Evolutionary conservation across 2,888 invertebrate species (phyloP).

Genomic region (Scaptomyza parva): DNA sequence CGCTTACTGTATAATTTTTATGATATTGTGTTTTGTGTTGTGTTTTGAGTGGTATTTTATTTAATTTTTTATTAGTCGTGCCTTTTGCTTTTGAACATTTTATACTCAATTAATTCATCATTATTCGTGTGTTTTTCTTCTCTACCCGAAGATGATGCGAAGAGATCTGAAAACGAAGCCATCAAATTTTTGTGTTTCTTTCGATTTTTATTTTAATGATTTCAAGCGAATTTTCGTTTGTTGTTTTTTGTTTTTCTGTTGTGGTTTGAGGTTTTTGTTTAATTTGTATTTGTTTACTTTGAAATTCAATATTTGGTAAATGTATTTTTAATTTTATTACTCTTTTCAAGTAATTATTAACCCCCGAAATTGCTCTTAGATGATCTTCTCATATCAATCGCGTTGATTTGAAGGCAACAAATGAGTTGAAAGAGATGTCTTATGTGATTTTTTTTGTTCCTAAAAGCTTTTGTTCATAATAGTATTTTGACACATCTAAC

Average conservation of each 20-base stretch:
- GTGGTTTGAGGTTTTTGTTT: slow-evolving; percentile 50
- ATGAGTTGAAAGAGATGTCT: slow-evolving; percentile 9
- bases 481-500: slow-evolving; percentile 30
- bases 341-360: slow-evolving; percentile 60
- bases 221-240: slow-evolving; percentile 72
- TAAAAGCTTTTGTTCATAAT: too few relatives aligned
- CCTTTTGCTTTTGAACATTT: slow-evolving; percentile 63
- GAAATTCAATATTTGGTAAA: slow-evolving; percentile 82
- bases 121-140: slow-evolving; percentile 71
- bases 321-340: slow-evolving; percentile 71
- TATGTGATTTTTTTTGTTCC: neutral
- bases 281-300: slow-evolving; percentile 78
- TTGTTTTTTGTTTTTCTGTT: slow-evolving; percentile 14
- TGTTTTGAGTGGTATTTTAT: slow-evolving; percentile 54
- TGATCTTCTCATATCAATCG: slow-evolving; percentile 31
- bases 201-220: slow-evolving; percentile 73
- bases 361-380: slow-evolving; percentile 43
- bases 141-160: slow-evolving; percentile 23
- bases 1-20: slow-evolving; percentile 80
- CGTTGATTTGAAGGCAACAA: slow-evolving; percentile 50
- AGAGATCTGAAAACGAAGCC: slow-evolving; percentile 42
- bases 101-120: slow-evolving; percentile 82
- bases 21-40: slow-evolving; percentile 71
- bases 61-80: slow-evolving; percentile 53
- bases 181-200: slow-evolving; percentile 55